Percentiles rank a stretch among this genome's conserved stretches.
These are phyloP conservation scores for Tapirus terrestris DNA, from an alignment of 2,113 vertebrate genomes.

Conservation along the genomic window DNA sequence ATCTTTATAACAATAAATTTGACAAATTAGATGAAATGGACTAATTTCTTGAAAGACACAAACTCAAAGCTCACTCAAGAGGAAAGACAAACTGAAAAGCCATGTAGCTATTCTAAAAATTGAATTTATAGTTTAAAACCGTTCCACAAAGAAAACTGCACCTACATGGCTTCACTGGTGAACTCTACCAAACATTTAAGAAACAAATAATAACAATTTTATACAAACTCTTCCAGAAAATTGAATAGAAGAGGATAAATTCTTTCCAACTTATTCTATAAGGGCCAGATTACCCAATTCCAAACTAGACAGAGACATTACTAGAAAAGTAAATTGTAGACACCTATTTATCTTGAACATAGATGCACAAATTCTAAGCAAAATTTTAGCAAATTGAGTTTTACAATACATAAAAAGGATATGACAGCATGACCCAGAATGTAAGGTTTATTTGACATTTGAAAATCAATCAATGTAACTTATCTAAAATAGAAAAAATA, in stretches of 20 bases:
- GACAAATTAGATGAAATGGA: neutral
- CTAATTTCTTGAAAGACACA: neutral
- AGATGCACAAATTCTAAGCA: neutral
- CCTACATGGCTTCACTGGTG: neutral
- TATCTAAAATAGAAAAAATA: neutral
- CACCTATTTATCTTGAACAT: neutral
- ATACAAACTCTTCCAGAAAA: neutral
- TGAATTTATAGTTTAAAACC: neutral
- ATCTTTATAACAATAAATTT: neutral
- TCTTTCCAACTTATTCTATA: neutral
- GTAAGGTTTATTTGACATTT: slow-evolving; percentile 4
- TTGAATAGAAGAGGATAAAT: neutral
- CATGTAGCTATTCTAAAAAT: neutral
- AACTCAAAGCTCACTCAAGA: neutral
- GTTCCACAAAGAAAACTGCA: neutral
- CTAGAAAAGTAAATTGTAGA: neutral
- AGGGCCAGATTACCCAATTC: neutral
- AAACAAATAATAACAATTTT: neutral
- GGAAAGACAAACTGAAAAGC: neutral
- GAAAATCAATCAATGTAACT: slow-evolving; percentile 20
- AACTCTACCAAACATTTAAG: neutral
- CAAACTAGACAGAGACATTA: neutral
- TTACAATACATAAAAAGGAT: neutral
- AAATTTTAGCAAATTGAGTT: slow-evolving; percentile 13
- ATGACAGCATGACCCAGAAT: neutral